phyloP scores from a whole-genome alignment of 2,113 vertebrate genomes.

The Forbesichthys agassizii region DNA sequence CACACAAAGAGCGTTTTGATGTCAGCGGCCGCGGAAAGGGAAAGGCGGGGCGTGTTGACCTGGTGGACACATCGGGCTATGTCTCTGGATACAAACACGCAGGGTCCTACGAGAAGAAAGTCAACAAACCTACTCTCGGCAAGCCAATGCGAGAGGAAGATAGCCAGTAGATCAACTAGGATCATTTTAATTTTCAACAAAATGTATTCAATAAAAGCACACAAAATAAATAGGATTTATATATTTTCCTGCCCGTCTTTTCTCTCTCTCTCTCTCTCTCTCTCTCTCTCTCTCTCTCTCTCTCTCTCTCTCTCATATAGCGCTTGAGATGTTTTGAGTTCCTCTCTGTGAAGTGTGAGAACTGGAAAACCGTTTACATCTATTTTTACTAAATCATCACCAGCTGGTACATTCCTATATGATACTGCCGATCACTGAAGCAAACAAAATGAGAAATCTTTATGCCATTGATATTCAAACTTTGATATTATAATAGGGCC shows the following conservation, averaged over 20 bases:
- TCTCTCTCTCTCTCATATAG: background rate
- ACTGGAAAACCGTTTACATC: slow-evolving; percentile 83
- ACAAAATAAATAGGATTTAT: slow-evolving; percentile 68
- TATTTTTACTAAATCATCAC: slow-evolving; percentile 73
- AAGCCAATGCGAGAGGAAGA: slow-evolving; percentile 71
- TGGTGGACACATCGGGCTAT: slow-evolving; percentile 91
- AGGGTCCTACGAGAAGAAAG: slow-evolving; percentile 93
- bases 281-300: no score
- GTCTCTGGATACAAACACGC: slow-evolving; percentile 95
- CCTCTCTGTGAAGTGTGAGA: slow-evolving; percentile 70
- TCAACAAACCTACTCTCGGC: slow-evolving; percentile 71
- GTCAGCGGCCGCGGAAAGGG: slow-evolving; percentile 88
- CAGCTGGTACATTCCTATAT: slow-evolving; percentile 79
- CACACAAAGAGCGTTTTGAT: slow-evolving; percentile 96
- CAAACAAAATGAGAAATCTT: slow-evolving; percentile 51
- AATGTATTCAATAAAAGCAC: slow-evolving; percentile 66
- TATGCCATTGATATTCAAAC: slow-evolving; percentile 40
- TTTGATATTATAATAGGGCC: slow-evolving; percentile 47
- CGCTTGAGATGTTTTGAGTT: slow-evolving; percentile 57
- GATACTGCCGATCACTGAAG: slow-evolving; percentile 65
- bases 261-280: background rate
- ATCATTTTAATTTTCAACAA: slow-evolving; percentile 60
- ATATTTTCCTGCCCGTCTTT: slow-evolving; percentile 60
- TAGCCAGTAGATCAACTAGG: slow-evolving; percentile 51
- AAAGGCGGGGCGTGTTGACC: slow-evolving; percentile 90